These are phyloP conservation scores for Drosophila kokeensis DNA, from an alignment of 2,888 invertebrate species.

Conservation along the genomic window DNA sequence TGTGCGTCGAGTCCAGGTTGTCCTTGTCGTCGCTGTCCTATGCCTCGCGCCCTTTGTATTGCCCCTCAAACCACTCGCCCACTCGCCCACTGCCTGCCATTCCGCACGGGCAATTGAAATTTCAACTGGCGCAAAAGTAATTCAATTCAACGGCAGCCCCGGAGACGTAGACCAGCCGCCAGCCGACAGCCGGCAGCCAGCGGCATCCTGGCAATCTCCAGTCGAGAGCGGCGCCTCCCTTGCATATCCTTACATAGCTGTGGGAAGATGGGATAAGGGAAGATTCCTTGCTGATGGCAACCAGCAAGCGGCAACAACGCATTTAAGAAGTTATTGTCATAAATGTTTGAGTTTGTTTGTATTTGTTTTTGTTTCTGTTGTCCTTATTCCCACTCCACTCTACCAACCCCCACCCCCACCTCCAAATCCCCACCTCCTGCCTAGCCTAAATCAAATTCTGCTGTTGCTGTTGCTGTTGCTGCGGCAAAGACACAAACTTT, in stretches of 20 bases:
- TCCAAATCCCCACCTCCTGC: background rate
- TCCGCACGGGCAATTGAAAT: conserved; percentile 72
- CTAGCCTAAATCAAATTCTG: conserved; percentile 54
- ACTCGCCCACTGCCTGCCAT: background rate
- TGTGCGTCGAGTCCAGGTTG: conserved; percentile 50
- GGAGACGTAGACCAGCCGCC: conserved; percentile 61
- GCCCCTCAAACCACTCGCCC: background rate
- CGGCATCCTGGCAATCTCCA: conserved; percentile 14
- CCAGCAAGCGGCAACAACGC: conserved; percentile 64
- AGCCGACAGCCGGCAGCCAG: conserved; percentile 31
- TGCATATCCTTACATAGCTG: conserved; percentile 60
- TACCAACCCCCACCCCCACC: background rate
- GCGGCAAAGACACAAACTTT: conserved; percentile 71
- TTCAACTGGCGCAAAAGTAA: conserved; percentile 80
- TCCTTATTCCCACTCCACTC: background rate
- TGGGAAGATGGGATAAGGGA: conserved; percentile 5
- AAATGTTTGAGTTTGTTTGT: conserved; percentile 78
- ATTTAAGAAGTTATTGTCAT: conserved; percentile 82
- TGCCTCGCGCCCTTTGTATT: conserved; percentile 32
- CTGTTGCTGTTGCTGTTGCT: conserved; percentile 40
- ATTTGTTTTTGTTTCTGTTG: conserved; percentile 32
- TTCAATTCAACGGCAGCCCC: conserved; percentile 80
- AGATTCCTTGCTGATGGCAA: conserved; percentile 43
- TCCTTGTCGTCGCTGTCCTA: conserved; percentile 32
- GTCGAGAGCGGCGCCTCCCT: conserved; percentile 22